Base-by-base conservation (phyloP, 2,113 vertebrate genomes). In the Grantiella picta region DNA sequence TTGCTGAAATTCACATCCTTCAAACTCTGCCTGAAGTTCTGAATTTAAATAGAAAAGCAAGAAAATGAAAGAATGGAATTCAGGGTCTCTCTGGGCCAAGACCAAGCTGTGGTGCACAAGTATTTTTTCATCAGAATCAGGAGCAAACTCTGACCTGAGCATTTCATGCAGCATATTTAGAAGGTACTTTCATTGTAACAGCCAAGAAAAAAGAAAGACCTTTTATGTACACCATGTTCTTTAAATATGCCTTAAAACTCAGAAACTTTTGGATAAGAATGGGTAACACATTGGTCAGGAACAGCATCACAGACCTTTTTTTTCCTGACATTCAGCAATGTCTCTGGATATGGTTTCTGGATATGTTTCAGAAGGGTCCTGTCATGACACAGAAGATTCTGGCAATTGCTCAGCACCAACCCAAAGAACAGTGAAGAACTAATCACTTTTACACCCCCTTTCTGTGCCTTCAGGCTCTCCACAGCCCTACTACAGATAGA, bases 401-500 rank as follows among this genome's bases (percentile, higher is more conserved):
- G 40, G 57, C 88, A 88, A 57, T 86, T n/a, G 25, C 17, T 68
- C 38, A 36, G 47, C 44, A 54, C 23, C 44, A 64, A 80, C 80
- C 17, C 3, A 9, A 86, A 52, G 29, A 50, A 8, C 45, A 65
- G 9, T 9, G 9, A 70, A 56, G n/a, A 70, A 80, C 2, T 2
- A 64, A 44, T 22, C 19, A 10, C 17, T 42, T 47, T 28, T 36
- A 52, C 6, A 11, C 2, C 3, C 4, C 9, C 2, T 12, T 42
- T 44, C 28, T 29, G 17, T 0, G 0, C 27, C 23, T 8, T 36
- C 56, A 47, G 10, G n/a, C 21, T 86, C n/a, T 73, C 21, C 12
- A 1, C 29, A 61, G 24, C 15, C 47, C 5, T 11, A 57, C 14
- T 56, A 36, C 1, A 2, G 16, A 61, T 2, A n/a, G 36, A 15